Conservation (phyloP, 1,140 invertebrate species). For the Carposina sasakii region DNA sequence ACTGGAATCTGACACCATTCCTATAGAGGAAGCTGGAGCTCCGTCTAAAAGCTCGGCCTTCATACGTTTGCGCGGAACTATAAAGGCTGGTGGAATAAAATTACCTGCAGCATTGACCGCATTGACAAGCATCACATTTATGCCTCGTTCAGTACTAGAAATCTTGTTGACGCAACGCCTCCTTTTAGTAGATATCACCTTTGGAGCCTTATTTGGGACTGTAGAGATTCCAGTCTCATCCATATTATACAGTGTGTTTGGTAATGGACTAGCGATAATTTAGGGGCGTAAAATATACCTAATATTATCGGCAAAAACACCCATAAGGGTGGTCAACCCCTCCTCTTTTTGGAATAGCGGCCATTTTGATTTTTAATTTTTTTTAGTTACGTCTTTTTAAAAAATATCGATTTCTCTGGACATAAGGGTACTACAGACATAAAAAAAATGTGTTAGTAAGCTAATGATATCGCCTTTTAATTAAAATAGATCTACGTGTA, state of each 20-base stretch:
- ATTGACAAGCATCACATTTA: constrained; percentile 35
- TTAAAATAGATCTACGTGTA: too few relatives aligned
- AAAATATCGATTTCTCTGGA: too few relatives aligned
- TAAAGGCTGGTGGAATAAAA: constrained; percentile 39
- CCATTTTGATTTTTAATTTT: too few relatives aligned
- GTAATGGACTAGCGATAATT: too few relatives aligned
- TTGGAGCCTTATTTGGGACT: constrained; percentile 34
- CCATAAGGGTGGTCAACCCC: too few relatives aligned
- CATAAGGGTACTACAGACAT: too few relatives aligned
- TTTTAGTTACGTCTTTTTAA: too few relatives aligned
- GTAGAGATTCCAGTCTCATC: constrained; percentile 46
- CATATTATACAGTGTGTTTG: constrained; percentile 51
- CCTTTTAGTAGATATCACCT: constrained; percentile 36
- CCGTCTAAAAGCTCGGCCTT: constrained; percentile 25
- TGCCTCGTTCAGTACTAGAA: constrained; percentile 38
- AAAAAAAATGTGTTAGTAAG: too few relatives aligned
- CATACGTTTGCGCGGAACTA: constrained; percentile 44
- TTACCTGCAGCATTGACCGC: constrained; percentile 33
- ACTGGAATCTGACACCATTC: constrained; percentile 28
- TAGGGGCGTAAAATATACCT: too few relatives aligned
- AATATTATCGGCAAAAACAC: too few relatives aligned
- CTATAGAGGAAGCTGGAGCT: constrained; percentile 37
- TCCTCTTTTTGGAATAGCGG: too few relatives aligned
- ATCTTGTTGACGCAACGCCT: constrained; percentile 34
- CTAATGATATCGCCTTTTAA: too few relatives aligned